These are phyloP conservation scores for Ptychodera flava DNA, from an alignment of 35 echinoderm and acorn worm species.

Conservation along the genomic window DNA sequence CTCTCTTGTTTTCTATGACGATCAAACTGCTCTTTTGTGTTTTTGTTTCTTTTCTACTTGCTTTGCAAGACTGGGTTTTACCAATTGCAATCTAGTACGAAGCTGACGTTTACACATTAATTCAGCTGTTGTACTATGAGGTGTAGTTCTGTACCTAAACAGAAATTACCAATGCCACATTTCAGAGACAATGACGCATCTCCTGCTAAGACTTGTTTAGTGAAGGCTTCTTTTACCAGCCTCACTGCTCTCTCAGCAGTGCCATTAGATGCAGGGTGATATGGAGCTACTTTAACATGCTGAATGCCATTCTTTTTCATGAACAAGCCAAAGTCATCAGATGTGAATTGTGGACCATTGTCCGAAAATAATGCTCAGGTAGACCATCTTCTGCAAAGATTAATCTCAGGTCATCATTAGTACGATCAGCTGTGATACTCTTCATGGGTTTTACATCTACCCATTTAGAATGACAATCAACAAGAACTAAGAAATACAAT, in stretches of 20 bases:
- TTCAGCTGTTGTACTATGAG: conserved; percentile 18
- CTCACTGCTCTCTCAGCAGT: conserved; percentile 24
- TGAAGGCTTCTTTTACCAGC: conserved; percentile 23
- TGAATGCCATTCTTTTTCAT: conserved; percentile 7
- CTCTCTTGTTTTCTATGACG: not conserved
- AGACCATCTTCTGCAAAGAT: conserved; percentile 33
- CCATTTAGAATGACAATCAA: conserved; percentile 30
- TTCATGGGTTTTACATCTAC: conserved; percentile 27
- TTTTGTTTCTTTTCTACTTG: not conserved
- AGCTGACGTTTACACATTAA: not conserved
- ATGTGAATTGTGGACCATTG: not conserved
- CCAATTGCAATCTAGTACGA: too few species aligned
- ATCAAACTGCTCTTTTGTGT: not conserved
- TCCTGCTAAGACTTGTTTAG: not conserved
- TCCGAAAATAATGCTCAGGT: not conserved
- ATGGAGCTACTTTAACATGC: conserved; percentile 31
- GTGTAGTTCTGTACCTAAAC: conserved; percentile 33
- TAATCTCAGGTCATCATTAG: conserved; percentile 13
- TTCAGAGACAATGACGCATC: not conserved
- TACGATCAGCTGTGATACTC: not conserved
- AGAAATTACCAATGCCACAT: conserved; percentile 13
- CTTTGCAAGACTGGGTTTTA: not conserved
- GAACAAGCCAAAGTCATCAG: not conserved
- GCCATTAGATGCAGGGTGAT: conserved; percentile 42
- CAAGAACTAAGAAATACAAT: conserved; percentile 10